Percentiles rank a stretch among this genome's conserved stretches.
phyloP scores from a whole-genome alignment of 37 sponge, comb jelly and placozoan genomes.

The Beroe ovata region DNA sequence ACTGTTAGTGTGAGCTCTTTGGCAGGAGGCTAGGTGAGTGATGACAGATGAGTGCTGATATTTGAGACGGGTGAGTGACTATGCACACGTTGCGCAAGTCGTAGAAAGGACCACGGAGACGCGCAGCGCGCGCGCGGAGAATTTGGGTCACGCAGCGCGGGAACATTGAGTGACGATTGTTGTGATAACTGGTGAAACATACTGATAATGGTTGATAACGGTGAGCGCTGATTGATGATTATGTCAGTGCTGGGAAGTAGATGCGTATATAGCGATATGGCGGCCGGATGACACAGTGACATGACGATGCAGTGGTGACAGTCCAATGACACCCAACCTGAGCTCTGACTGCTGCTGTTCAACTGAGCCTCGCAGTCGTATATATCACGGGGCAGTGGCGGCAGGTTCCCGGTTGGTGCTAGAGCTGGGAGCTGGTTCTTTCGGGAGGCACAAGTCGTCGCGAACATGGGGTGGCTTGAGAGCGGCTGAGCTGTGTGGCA shows the following conservation, averaged over 20 bases:
- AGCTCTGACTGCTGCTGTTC: slow-evolving; percentile 1
- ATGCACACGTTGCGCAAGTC: too few relatives aligned
- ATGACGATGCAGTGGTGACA: not conserved
- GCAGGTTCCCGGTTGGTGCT: not conserved
- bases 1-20: too few relatives aligned
- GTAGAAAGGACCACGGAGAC: too few relatives aligned
- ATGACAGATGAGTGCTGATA: too few relatives aligned
- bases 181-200: too few relatives aligned
- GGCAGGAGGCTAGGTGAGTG: too few relatives aligned
- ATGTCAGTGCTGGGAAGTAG: not conserved
- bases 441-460: not conserved
- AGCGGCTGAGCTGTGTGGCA: slow-evolving; percentile 7
- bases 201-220: too few relatives aligned
- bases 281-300: not conserved
- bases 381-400: slow-evolving; percentile 4
- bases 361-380: slow-evolving; percentile 12
- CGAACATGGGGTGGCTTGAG: not conserved
- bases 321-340: not conserved
- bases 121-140: too few relatives aligned
- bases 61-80: too few relatives aligned
- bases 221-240: not conserved
- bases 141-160: too few relatives aligned
- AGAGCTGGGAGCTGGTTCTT: slow-evolving; percentile 38
- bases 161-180: too few relatives aligned
- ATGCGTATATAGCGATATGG: not conserved